Base-by-base conservation (phyloP, 1,140 invertebrate species). In the Lerema accius region DNA sequence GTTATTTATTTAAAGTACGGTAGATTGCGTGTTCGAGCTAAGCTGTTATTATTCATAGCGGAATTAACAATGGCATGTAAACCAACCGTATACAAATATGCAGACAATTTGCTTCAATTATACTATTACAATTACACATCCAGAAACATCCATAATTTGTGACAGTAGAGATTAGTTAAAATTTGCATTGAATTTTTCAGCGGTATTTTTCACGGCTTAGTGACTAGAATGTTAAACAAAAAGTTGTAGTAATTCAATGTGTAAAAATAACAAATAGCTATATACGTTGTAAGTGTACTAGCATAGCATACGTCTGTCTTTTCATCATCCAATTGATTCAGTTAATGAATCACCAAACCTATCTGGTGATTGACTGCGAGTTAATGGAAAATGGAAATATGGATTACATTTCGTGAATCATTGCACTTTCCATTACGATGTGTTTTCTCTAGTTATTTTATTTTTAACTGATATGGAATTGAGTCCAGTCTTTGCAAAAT, bases 341-440 rank as follows among this genome's bases (percentile, higher is more conserved):
- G 15, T 19, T n/a, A 19, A 46, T 58, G 55, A 58, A 35, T 58
- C 55, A 58, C 46, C 55, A 58, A 39, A n/a, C n/a, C n/a, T n/a
- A n/a, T n/a, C n/a, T 39, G 15, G 4, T 19, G 26, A 43, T 46
- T 46, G 55, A 17, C 42, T 32, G 26, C 14, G 42, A 46, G 26
- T 58, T 45, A 46, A 46, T 43, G 55, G 55, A 58, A 58, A 16
- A 58, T 4, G 40, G 26, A 46, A 46, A 15, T 46, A 10, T 28
- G 15, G 26, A 28, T 58, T 46, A 17, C 14, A 58, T 58, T 58
- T 19, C 23, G 10, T 58, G 42, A 46, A 35, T 58, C 51, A 56
- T 43, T 42, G 23, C 11, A 15, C 16, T 55, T 55, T 55, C 11
- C 11, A 42, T 42, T 55, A 23, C 17, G 19, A 10, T 10, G 3